Evolutionary conservation across 2,113 vertebrate genomes (phyloP).

Genomic region (Gallinago jamesoni): DNA sequence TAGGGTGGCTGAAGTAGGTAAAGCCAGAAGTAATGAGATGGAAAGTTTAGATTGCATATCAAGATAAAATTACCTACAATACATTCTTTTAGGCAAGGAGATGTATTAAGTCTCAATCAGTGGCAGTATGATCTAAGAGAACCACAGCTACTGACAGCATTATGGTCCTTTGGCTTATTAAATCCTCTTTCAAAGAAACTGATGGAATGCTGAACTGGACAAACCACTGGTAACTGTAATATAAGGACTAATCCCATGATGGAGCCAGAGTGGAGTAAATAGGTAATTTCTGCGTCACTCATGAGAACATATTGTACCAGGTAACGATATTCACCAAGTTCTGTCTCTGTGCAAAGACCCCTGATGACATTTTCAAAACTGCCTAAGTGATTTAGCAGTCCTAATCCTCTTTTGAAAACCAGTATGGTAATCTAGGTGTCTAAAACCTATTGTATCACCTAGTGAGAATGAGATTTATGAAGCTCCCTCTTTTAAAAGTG

Average conservation of each 20-base stretch:
- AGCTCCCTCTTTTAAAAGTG: not conserved
- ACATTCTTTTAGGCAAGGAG: not conserved
- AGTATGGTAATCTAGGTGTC: not conserved
- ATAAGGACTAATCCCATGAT: not conserved
- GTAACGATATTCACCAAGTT: not conserved
- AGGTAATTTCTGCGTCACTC: not conserved
- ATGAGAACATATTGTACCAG: not conserved
- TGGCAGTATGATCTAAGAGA: not conserved
- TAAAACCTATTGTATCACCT: not conserved
- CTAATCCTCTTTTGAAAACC: not conserved
- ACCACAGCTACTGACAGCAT: not conserved
- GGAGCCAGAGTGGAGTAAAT: not conserved
- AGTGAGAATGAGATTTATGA: not conserved
- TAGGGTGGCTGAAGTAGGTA: not conserved
- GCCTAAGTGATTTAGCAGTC: not conserved
- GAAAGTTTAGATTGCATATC: constrained; percentile 42
- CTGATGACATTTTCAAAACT: not conserved
- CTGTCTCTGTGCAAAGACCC: not conserved
- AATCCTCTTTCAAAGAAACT: not conserved
- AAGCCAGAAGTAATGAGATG: constrained; percentile 20
- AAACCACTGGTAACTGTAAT: not conserved
- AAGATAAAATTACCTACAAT: constrained; percentile 43
- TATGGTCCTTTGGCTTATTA: not conserved
- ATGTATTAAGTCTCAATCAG: constrained; percentile 51
- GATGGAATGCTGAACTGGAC: not conserved